Evolutionary conservation across 1,140 invertebrate species (phyloP), one percentile per base, ranked within the genome.

Genomic region (Sogatella furcifera): DNA sequence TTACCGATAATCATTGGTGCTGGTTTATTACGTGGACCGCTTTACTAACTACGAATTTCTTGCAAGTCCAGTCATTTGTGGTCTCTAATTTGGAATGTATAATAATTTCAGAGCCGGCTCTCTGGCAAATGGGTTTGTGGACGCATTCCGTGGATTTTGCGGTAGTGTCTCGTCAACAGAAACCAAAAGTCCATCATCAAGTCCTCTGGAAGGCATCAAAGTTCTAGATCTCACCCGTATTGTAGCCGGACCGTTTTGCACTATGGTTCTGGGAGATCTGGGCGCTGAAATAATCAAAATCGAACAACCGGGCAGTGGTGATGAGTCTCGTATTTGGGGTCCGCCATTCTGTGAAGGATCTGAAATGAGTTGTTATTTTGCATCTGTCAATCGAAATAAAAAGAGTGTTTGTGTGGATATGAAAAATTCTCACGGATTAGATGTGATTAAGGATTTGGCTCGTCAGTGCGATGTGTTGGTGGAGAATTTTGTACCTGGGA

Each of bases 251-350:
- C 78, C 77, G 0, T 78, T 74, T 73, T 96, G 93, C 69, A 90
- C 93, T 0, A 95, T 97, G 93, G 82, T 95, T 19, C 74, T 98
- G 6, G 89, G 89, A 2, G 95, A 98, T 74, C 75, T 97, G 38
- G 96, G 95, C 5, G 95, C 95, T 2, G 92, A 97, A 71, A 80
- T 99, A 2, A 87, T 97, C 31, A 98, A 99, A 79, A 80, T 94
- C 34, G 90, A 95, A 69, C 81, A 81, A 66, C 85, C 83, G 49
- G 81, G 80, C 5, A 73, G 70, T n/a, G 94, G 94, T 1, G 95
- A 98, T 76, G 95, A 98, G 66, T 83, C 90, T 0, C 77, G 96
- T 44, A 83, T 83, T 54, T 98, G 95, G 93, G 92, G 92, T 0
- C 95, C 95, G 5, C 96, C 96, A 0, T 94, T 93, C 72, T 74